phyloP scores from a whole-genome alignment of 2,888 invertebrate species.

The Phytoseiulus persimilis region DNA sequence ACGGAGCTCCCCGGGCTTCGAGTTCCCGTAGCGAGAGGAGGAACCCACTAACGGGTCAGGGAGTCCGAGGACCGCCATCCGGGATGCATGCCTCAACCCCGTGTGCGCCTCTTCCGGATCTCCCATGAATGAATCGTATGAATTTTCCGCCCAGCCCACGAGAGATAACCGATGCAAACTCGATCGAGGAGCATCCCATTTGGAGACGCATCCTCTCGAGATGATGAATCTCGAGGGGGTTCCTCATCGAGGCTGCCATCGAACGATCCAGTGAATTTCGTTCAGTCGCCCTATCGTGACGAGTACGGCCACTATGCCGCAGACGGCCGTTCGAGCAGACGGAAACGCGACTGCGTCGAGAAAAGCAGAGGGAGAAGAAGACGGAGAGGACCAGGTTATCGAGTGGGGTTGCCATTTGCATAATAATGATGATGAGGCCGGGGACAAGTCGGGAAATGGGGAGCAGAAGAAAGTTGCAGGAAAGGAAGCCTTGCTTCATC shows the following conservation, averaged over 20 bases:
- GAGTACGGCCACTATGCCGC: neutral
- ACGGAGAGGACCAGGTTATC: neutral
- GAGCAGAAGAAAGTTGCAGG: neutral
- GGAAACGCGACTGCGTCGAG: no score
- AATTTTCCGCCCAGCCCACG: no score
- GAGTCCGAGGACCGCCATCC: no score
- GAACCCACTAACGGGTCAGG: no score
- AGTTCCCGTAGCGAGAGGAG: no score
- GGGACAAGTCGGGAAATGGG: neutral
- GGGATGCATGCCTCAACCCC: no score
- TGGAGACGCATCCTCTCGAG: no score
- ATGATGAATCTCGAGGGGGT: neutral
- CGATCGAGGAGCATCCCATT: no score
- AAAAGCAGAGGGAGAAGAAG: neutral
- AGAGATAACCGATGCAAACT: no score
- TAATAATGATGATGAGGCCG: neutral
- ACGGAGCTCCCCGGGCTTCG: no score
- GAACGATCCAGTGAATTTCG: neutral
- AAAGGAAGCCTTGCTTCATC: neutral
- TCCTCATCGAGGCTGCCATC: neutral
- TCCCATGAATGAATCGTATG: no score
- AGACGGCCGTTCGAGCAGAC: neutral
- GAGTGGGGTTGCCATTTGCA: slow-evolving; percentile 5
- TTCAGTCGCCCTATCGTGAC: neutral
- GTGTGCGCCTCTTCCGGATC: no score